A percentile compares a stretch with the other conserved stretches of the same genome.
Evolutionary conservation across 1,140 invertebrate genomes (phyloP).

Genomic region (Drosophila kanapiae): DNA sequence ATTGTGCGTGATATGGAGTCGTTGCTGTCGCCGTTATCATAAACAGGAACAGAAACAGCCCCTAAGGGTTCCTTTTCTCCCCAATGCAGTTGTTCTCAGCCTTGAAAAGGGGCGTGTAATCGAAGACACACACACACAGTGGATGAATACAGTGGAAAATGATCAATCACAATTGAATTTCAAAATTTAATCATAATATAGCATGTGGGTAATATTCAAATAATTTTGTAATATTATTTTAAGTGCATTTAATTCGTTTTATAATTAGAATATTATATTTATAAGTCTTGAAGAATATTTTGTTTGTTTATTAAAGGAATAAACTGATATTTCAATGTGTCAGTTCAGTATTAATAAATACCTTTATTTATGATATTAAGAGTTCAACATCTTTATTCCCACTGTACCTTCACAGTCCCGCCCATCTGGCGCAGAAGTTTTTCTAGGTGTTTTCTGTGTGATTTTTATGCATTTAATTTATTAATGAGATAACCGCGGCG

Average conservation of each 20-base stretch:
- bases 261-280: not conserved
- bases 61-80: conserved; percentile 58
- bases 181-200: not conserved
- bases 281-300: not conserved
- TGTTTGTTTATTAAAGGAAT: not conserved
- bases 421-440: conserved; percentile 2
- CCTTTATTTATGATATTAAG: no score
- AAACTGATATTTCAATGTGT: not conserved
- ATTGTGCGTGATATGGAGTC: conserved; percentile 77
- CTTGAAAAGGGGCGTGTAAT: conserved; percentile 58
- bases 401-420: not conserved
- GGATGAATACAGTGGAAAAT: not conserved
- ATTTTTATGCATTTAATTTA: conserved; percentile 75
- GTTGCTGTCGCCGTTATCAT: conserved; percentile 62
- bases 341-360: not conserved
- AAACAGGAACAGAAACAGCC: conserved; percentile 57
- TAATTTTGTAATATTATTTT: no score
- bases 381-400: not conserved
- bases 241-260: no score
- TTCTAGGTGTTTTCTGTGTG: conserved; percentile 58
- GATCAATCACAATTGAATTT: not conserved
- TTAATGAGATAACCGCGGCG: conserved; percentile 68
- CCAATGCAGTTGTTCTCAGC: conserved; percentile 41
- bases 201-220: not conserved
- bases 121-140: conserved; percentile 33